Base-by-base conservation (phyloP, 1,140 invertebrate genomes). In the Paralvinella palmiformis region DNA sequence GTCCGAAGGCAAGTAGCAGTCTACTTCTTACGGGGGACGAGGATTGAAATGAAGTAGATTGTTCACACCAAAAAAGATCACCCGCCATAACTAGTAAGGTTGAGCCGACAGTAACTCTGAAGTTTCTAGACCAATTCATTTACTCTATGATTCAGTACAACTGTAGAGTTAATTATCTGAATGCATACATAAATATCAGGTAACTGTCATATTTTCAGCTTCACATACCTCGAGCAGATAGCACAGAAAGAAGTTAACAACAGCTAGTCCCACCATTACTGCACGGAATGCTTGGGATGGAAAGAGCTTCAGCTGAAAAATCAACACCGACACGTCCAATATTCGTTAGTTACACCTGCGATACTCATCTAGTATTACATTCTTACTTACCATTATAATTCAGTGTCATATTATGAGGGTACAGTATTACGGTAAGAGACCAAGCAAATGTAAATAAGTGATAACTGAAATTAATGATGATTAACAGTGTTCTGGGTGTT, bases 181-280 rank as follows among this genome's bases (percentile, higher is more conserved):
- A n/a, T n/a, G n/a, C n/a, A n/a, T n/a, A n/a, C n/a, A n/a, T n/a
- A n/a, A n/a, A n/a, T n/a, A n/a, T n/a, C n/a, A n/a, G n/a, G n/a
- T n/a, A n/a, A n/a, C n/a, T n/a, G n/a, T n/a, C n/a, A n/a, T n/a
- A n/a, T n/a, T n/a, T n/a, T n/a, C n/a, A n/a, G n/a, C n/a, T n/a
- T n/a, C n/a, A 57, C 55, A 7, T 60, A 79, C 77, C 75, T 79
- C 76, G 15, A 77, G 24, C 10, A 76, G n/a, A 2, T 76, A 55
- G 17, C 72, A 74, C 0, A 75, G 7, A 4, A 76, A 32, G 53
- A 76, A 75, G 64, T 78, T 78, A 53, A 73, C 64, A n/a, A 67
- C 33, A 31, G 72, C 75, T 3, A 77, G 53, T 20, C 75, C 76
- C 17, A 78, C 57, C 36, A 73, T 68, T 13, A 77, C 22, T n/a